These are phyloP conservation scores for Sialia sialis DNA, from an alignment of 2,113 vertebrate genomes.

Conservation along the genomic window DNA sequence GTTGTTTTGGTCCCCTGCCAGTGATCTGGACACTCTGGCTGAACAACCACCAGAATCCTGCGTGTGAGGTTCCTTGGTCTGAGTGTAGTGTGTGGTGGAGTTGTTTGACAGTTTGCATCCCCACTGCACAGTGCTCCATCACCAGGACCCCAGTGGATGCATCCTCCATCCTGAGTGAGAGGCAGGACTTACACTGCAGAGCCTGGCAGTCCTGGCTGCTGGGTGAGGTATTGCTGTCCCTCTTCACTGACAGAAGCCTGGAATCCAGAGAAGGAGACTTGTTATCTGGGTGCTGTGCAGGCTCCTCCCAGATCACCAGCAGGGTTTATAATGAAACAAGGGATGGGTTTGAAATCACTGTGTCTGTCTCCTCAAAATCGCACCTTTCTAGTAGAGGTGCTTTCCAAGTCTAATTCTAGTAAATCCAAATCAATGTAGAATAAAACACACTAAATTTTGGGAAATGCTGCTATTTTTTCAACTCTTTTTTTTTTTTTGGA, in stretches of 20 bases:
- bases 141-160: neutral
- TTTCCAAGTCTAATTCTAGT: neutral
- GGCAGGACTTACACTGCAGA: neutral
- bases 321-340: neutral
- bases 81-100: neutral
- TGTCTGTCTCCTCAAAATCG: neutral
- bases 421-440: neutral
- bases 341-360: neutral
- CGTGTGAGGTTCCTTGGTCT: neutral
- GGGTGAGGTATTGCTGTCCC: neutral
- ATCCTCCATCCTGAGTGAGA: neutral
- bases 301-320: neutral
- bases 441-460: neutral
- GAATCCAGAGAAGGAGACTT: neutral
- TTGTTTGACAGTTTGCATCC: neutral
- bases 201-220: neutral
- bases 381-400: neutral
- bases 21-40: neutral
- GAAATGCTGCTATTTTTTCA: neutral
- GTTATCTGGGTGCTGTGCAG: fast-evolving
- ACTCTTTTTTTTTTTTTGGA: neutral
- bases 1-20: neutral
- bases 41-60: neutral
- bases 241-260: neutral
- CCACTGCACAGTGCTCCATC: neutral